Percentiles rank a stretch among this genome's conserved stretches.
Conservation (phyloP, 2,113 vertebrate genomes). For the Leptosomus discolor region DNA sequence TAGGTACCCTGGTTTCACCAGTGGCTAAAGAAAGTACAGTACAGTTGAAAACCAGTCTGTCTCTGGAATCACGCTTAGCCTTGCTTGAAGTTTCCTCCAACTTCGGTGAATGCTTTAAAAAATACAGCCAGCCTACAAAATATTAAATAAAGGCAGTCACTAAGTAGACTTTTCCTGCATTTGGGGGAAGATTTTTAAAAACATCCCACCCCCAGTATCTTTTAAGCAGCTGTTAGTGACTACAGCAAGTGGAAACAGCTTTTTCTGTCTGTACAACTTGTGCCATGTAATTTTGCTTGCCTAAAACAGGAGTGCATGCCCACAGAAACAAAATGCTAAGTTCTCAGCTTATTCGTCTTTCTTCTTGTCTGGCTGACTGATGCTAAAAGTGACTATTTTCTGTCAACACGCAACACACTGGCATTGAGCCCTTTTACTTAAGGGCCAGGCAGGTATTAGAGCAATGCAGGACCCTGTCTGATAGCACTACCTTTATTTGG, state of each 20-base stretch:
- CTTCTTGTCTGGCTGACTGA: neutral
- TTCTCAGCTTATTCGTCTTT: neutral
- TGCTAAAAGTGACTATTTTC: neutral
- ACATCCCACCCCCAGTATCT: neutral
- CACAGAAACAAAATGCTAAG: accelerated
- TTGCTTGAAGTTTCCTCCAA: neutral
- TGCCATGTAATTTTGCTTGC: neutral
- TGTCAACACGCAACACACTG: neutral
- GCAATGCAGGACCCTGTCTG: neutral
- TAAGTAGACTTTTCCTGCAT: neutral
- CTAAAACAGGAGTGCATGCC: accelerated
- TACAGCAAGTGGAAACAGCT: neutral
- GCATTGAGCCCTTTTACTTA: neutral
- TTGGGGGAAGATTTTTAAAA: neutral
- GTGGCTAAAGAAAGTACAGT: neutral
- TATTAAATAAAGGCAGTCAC: neutral
- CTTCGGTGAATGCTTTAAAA: neutral
- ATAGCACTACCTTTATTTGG: neutral
- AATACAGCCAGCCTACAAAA: neutral
- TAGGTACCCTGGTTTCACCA: neutral
- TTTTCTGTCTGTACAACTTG: neutral
- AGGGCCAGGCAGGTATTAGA: neutral
- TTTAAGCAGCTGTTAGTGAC: neutral
- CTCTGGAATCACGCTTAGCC: neutral
- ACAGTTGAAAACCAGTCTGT: neutral